Conservation (phyloP, 2,888 invertebrate genomes). For the Apodemia zela region DNA sequence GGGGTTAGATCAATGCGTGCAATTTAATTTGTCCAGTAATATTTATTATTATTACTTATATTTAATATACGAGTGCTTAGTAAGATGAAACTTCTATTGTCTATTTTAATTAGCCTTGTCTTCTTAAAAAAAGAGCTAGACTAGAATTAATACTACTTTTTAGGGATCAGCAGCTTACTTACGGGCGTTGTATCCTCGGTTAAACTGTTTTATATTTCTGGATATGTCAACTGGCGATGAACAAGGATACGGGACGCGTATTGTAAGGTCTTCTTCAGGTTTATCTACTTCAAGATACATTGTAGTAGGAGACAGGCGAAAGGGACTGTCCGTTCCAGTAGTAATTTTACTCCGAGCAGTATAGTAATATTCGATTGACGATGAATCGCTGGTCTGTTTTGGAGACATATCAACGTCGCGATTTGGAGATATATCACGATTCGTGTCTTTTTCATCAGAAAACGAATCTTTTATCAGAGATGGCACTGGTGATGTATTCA, state of each 20-base stretch:
- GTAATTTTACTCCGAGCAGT: neutral
- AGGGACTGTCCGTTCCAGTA: neutral
- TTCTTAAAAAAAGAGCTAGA: too few species aligned
- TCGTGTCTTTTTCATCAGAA: neutral
- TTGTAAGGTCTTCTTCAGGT: constrained; percentile 7
- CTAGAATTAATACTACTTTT: too few species aligned
- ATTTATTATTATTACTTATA: too few species aligned
- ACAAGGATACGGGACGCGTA: neutral
- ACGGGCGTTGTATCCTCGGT: constrained; percentile 43
- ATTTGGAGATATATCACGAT: neutral
- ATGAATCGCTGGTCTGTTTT: neutral
- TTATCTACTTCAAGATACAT: constrained; percentile 37
- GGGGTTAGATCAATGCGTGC: too few species aligned
- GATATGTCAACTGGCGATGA: neutral
- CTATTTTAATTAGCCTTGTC: too few species aligned
- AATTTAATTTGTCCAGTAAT: too few species aligned
- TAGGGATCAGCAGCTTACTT: constrained; percentile 30
- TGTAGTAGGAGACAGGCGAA: constrained; percentile 35
- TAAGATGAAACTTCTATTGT: too few species aligned
- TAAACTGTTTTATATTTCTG: constrained; percentile 16
- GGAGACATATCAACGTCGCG: neutral
- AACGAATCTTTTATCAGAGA: neutral
- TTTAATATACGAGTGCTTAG: too few species aligned
- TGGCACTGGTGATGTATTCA: neutral
- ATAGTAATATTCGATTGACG: neutral